Base-by-base conservation (phyloP, 92 coral and sea anemone species). In the Umimayanthus chanpuru region DNA sequence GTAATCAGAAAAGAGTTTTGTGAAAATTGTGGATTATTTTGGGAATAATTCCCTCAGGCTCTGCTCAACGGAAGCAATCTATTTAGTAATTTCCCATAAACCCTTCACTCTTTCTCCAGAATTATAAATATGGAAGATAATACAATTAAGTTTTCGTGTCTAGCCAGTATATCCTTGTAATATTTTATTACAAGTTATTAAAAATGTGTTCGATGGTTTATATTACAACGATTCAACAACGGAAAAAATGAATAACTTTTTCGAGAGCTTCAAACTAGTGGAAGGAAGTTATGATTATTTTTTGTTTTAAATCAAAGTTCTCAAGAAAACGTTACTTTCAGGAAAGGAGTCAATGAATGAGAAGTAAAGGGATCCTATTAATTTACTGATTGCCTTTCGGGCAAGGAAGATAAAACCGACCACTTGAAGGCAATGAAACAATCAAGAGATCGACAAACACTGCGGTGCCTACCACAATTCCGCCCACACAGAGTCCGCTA, bases 401-500 rank as follows among this genome's bases (percentile, higher is more conserved):
- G 25, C 10, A 25, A 15, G n/a, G 30, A 23, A 16, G 80, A 76
- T 76, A 76, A 43, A 20, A 5, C 30, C n/a, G 14, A 23, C 56
- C 49, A 76, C 80, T 76, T 39, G 80, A 76, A 39, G 26, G 29
- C 47, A 40, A 76, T 39, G 25, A 39, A 21, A n/a, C 56, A 39
- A 76, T 76, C 47, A 76, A 76, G 47, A 76, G 49, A 43, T 76
- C 23, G 79, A 15, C 79, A 75, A 75, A 75, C 79, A 75, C 5
- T 43, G 28, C 80, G 56, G 80, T 47, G 80, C 56, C 23, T 40
- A 38, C 6, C 56, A 38, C 58, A 43, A 76, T 38, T 41, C 43
- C 80, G 80, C 80, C 80, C 80, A 76, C 56, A 76, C 80, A 76
- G 29, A 43, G 1, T 76, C 58, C 9, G 55, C 58, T 76, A 21